These are phyloP conservation scores for Lanistes nyassanus DNA, from an alignment of 1,140 invertebrate genomes.

Conservation along the genomic window DNA sequence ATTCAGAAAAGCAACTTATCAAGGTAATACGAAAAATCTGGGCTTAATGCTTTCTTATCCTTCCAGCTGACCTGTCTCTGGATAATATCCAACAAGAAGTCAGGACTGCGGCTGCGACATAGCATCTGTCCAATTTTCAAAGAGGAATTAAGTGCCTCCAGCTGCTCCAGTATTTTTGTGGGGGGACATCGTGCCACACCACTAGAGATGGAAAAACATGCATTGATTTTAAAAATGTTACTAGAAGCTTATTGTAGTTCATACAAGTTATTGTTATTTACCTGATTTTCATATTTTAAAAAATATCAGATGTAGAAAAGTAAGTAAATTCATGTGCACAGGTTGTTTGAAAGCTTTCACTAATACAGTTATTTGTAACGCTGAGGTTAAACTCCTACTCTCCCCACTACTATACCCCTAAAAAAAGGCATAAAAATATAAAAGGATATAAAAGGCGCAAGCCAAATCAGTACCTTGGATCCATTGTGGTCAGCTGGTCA, in stretches of 20 bases:
- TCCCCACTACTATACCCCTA: no score
- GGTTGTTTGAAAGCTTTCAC: no score
- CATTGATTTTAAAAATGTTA: no score
- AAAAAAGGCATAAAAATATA: conserved; percentile 14
- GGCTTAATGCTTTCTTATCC: neutral
- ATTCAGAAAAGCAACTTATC: no score
- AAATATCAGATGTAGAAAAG: no score
- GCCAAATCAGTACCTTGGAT: conserved; percentile 71
- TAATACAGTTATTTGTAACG: no score
- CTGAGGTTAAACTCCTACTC: no score
- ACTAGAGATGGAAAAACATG: conserved; percentile 43
- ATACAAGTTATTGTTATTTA: no score
- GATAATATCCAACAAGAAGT: conserved; percentile 93
- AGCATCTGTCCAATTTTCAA: conserved; percentile 89
- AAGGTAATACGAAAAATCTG: no score
- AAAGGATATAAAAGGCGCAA: neutral
- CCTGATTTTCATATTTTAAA: no score
- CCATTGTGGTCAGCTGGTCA: conserved; percentile 83
- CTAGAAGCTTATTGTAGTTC: no score
- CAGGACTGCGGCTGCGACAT: conserved; percentile 88
- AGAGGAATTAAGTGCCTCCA: conserved; percentile 81
- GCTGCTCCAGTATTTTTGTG: conserved; percentile 78
- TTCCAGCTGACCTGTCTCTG: conserved; percentile 74
- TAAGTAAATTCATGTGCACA: no score
- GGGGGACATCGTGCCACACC: conserved; percentile 85